These are phyloP conservation scores for Mionectes macconnelli DNA, from an alignment of 2,113 vertebrate species.

Conservation along the genomic window DNA sequence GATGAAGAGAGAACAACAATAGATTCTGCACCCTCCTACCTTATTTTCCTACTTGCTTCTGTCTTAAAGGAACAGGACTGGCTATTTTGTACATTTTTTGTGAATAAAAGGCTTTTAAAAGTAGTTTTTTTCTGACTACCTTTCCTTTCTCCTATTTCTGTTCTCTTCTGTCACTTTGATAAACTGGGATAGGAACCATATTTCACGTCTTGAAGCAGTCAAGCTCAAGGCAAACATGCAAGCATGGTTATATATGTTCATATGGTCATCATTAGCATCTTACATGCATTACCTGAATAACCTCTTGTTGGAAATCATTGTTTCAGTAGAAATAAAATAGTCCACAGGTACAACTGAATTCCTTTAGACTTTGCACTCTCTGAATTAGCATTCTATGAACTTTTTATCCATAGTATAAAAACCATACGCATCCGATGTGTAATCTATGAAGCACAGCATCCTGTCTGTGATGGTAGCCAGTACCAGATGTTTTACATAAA, in stretches of 20 bases:
- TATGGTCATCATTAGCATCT: neutral
- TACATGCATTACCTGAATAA: neutral
- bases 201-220: neutral
- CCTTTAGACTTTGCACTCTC: neutral
- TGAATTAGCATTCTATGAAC: neutral
- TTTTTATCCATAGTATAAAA: slow-evolving; percentile 3
- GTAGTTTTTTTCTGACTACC: neutral
- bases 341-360: neutral
- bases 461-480: neutral
- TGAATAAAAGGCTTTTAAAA: neutral
- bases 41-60: neutral
- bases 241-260: neutral
- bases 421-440: neutral
- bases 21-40: neutral
- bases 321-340: neutral
- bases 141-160: neutral
- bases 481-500: slow-evolving; percentile 35
- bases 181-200: neutral
- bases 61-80: neutral
- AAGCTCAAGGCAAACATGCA: neutral
- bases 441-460: neutral
- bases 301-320: neutral
- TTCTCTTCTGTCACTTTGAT: neutral
- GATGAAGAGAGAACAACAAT: neutral
- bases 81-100: neutral